phyloP scores from a whole-genome alignment of 1,140 invertebrate genomes.

The Sitobion miscanthi region DNA sequence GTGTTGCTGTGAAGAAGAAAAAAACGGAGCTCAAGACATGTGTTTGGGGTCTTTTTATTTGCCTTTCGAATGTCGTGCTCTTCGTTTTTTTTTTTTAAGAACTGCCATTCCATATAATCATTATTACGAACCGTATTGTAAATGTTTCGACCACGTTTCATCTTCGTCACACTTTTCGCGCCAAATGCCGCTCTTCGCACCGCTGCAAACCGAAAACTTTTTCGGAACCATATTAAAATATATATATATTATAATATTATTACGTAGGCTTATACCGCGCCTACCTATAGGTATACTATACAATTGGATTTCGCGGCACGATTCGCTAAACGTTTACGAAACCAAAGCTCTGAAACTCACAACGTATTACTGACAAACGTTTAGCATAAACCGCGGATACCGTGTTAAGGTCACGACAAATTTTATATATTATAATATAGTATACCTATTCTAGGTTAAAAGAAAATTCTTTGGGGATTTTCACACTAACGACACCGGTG shows the following conservation, averaged over 20 bases:
- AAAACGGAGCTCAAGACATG: neutral
- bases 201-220: neutral
- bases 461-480: no score
- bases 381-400: neutral
- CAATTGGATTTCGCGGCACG: slow-evolving; percentile 9
- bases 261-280: no score
- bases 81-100: neutral
- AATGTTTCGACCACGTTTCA: neutral
- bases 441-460: no score
- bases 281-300: neutral
- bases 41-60: neutral
- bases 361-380: neutral
- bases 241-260: neutral
- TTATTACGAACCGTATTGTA: neutral
- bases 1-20: neutral
- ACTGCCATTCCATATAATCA: neutral
- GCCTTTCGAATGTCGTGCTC: neutral
- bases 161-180: neutral
- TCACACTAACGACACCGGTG: neutral
- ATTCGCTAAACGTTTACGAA: slow-evolving; percentile 9
- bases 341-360: neutral
- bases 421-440: neutral
- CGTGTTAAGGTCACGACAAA: neutral
- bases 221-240: neutral
- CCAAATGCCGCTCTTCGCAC: neutral